These are phyloP conservation scores for Melanotaenia parkinsoni DNA, from an alignment of 2,797 vertebrate species.

Conservation along the genomic window DNA sequence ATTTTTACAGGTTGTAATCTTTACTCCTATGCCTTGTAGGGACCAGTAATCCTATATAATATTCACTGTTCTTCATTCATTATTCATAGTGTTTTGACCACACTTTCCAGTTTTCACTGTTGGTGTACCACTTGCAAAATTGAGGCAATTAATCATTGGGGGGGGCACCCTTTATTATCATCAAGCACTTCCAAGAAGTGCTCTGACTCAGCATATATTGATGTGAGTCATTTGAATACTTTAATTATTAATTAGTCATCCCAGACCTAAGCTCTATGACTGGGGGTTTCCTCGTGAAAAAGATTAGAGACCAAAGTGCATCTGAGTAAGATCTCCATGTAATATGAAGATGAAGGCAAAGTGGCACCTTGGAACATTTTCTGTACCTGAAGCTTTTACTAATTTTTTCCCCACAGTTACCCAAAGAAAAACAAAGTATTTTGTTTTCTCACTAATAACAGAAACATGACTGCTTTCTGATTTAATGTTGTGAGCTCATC, in stretches of 20 bases:
- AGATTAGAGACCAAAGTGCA: slow-evolving; percentile 29
- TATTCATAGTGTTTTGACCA: slow-evolving; percentile 66
- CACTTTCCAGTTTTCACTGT: slow-evolving; percentile 49
- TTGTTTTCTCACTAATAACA: slow-evolving; percentile 50
- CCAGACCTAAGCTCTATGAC: slow-evolving; percentile 33
- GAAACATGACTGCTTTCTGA: slow-evolving; percentile 41
- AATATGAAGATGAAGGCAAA: slow-evolving; percentile 37
- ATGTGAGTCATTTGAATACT: slow-evolving; percentile 69
- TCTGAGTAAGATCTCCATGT: slow-evolving; percentile 28
- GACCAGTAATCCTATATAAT: slow-evolving; percentile 31
- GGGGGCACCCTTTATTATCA: slow-evolving; percentile 66
- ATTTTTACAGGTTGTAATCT: slow-evolving; percentile 7
- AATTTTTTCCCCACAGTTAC: slow-evolving; percentile 21
- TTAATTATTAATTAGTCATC: slow-evolving; percentile 72
- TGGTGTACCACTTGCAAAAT: slow-evolving; percentile 51
- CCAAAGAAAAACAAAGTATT: slow-evolving; percentile 16
- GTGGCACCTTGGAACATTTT: slow-evolving; percentile 9
- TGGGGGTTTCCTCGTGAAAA: slow-evolving; percentile 48
- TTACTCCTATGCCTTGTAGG: slow-evolving; percentile 10
- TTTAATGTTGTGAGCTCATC: slow-evolving; percentile 55
- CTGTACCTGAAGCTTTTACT: slow-evolving; percentile 21
- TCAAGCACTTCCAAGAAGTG: slow-evolving; percentile 48
- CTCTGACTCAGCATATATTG: slow-evolving; percentile 63
- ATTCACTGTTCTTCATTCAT: slow-evolving; percentile 51
- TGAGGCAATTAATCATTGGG: slow-evolving; percentile 74